A percentile compares a stretch with the other conserved stretches of the same genome.
Conservation (phyloP, 2,113 vertebrate genomes). For the Rhombomys opimus region DNA sequence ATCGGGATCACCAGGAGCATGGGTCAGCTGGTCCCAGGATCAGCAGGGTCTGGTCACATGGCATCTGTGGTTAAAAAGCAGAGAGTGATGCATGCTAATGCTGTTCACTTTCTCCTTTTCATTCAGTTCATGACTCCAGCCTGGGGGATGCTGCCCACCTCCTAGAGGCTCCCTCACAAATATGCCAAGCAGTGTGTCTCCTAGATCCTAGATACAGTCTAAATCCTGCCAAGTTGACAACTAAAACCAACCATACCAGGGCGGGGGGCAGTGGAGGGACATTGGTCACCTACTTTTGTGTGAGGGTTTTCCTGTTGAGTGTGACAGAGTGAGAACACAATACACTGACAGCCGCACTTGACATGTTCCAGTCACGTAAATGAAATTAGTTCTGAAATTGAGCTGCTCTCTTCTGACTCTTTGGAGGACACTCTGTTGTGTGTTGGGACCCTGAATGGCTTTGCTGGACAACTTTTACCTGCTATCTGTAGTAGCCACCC, state of each 20-base stretch:
- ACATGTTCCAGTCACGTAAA: background rate
- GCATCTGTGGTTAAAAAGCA: background rate
- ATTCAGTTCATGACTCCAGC: background rate
- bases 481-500: background rate
- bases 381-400: background rate
- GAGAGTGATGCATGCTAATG: background rate
- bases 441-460: background rate
- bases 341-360: background rate
- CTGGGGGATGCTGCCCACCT: background rate
- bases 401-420: background rate
- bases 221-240: background rate
- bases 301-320: background rate
- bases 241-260: background rate
- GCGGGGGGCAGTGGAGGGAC: background rate
- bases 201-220: background rate
- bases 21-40: background rate
- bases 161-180: background rate
- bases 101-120: too few relatives aligned
- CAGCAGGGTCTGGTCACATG: background rate
- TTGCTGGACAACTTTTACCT: background rate
- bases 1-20: background rate
- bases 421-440: background rate
- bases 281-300: background rate
- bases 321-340: background rate
- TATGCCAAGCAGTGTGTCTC: background rate